A percentile compares a stretch with the other conserved stretches of the same genome.
Evolutionary conservation across 2,113 vertebrate genomes (phyloP).

Genomic region (Mus musculus): DNA sequence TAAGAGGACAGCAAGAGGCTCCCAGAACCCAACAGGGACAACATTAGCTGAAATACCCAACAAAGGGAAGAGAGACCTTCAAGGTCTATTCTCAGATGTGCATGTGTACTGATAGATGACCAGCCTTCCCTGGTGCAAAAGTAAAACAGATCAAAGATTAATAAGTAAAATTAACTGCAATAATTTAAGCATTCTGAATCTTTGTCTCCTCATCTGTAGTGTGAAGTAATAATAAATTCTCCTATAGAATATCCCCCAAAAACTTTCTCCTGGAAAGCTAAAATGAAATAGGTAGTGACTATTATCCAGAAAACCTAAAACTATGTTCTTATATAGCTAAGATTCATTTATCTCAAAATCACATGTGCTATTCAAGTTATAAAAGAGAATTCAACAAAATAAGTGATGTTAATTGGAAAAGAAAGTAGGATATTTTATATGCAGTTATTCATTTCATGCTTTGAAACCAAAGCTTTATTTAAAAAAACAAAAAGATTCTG

Average conservation of each 20-base stretch:
- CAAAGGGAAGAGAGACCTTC: too few species aligned
- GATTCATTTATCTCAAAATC: background rate
- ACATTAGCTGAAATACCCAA: too few species aligned
- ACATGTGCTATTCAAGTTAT: background rate
- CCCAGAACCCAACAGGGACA: too few species aligned
- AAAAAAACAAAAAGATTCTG: slow-evolving; percentile 3
- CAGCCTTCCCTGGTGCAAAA: background rate
- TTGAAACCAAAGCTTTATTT: slow-evolving; percentile 48
- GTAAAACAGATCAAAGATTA: background rate
- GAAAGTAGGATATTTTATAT: background rate
- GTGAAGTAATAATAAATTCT: slow-evolving; percentile 1
- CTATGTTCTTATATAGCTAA: background rate
- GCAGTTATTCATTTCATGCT: slow-evolving; percentile 15
- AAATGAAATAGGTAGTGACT: background rate
- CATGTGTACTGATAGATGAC: background rate
- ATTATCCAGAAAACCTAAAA: slow-evolving; percentile 33
- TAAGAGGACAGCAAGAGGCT: too few species aligned
- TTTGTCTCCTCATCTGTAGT: slow-evolving; percentile 15
- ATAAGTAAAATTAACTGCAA: slow-evolving; percentile 34
- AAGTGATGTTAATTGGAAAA: slow-evolving; percentile 8
- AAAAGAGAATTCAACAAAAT: slow-evolving; percentile 39
- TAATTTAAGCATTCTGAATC: slow-evolving; percentile 6
- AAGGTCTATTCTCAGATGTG: background rate
- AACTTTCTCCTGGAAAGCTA: background rate
- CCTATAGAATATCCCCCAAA: background rate